Conservation (phyloP, 2,113 vertebrate genomes). For the Mus spicilegus region DNA sequence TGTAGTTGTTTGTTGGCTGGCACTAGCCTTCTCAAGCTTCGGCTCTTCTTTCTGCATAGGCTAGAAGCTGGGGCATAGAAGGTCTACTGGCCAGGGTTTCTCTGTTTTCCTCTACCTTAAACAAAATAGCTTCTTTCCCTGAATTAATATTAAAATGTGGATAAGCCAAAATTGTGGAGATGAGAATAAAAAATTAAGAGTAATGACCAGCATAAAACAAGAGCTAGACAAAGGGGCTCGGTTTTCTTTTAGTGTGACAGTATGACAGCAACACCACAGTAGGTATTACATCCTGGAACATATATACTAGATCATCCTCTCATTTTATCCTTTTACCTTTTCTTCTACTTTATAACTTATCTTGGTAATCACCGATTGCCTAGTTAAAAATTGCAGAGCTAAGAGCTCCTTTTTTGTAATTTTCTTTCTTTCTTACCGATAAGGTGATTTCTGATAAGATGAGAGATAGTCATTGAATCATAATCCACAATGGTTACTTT, state of each 20-base stretch:
- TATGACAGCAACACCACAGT: not conserved
- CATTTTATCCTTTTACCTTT: not conserved
- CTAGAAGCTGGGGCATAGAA: not conserved
- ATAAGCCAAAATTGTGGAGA: not conserved
- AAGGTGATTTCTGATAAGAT: constrained; percentile 18
- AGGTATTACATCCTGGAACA: not conserved
- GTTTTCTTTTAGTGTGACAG: not conserved
- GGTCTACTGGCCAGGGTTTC: not conserved
- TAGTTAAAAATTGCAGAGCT: not conserved
- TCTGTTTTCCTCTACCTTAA: not conserved
- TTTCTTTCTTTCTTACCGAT: constrained; percentile 70
- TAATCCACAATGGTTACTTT: constrained; percentile 72
- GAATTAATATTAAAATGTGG: not conserved
- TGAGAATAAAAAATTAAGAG: not conserved
- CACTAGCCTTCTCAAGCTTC: no score
- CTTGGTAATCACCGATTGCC: not conserved
- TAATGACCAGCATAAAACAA: no score
- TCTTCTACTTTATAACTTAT: not conserved
- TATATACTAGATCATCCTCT: not conserved
- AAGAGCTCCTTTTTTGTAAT: not conserved
- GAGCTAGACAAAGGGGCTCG: not conserved
- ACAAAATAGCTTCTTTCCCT: not conserved
- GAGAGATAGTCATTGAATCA: constrained; percentile 69
- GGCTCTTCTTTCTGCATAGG: not conserved
- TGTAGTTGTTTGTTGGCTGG: not conserved